Percentiles rank a stretch among this genome's conserved stretches.
These are phyloP conservation scores for Chiloscyllium punctatum DNA, from an alignment of 2,797 vertebrate genomes.

Conservation along the genomic window DNA sequence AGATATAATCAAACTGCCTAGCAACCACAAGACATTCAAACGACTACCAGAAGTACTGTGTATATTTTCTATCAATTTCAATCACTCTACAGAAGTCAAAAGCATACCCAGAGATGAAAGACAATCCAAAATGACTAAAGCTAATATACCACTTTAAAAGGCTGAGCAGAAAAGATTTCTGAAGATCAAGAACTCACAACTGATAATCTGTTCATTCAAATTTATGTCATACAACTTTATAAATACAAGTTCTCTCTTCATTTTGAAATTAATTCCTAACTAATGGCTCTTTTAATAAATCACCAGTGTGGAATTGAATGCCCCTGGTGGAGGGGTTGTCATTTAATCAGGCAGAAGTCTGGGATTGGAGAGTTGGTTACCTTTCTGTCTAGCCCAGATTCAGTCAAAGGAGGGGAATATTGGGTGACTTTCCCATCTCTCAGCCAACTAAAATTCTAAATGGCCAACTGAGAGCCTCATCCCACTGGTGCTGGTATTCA, in stretches of 20 bases:
- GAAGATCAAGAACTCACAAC: background rate
- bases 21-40: background rate
- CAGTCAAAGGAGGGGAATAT: background rate
- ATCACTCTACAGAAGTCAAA: background rate
- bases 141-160: background rate
- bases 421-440: too few relatives aligned
- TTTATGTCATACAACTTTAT: background rate
- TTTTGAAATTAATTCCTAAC: background rate
- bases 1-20: background rate
- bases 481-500: background rate
- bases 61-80: background rate
- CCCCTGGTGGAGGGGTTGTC: background rate
- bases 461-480: background rate
- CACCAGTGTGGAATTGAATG: background rate
- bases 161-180: background rate
- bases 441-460: background rate
- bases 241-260: background rate
- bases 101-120: background rate
- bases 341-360: background rate
- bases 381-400: background rate
- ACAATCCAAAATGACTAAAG: background rate
- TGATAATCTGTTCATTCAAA: background rate
- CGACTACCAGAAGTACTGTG: background rate
- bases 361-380: background rate
- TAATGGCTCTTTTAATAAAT: background rate